Evolutionary conservation across 2,113 vertebrate genomes (phyloP).

Genomic region (Limnothrissa miodon): DNA sequence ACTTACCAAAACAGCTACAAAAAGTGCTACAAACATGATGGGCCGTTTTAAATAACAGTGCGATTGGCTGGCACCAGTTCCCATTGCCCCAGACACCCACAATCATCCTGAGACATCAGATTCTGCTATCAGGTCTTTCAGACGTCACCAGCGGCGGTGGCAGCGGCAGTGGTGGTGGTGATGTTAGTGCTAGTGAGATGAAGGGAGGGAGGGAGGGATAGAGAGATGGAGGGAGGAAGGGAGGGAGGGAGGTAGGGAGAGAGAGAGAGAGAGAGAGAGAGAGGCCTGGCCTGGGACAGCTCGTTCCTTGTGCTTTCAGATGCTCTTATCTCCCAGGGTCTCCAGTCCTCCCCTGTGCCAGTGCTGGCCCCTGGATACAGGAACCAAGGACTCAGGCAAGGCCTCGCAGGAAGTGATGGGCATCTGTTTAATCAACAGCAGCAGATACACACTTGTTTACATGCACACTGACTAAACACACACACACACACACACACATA

Average conservation of each 20-base stretch:
- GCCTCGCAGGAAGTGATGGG: slow-evolving; percentile 68
- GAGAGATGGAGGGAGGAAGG: slow-evolving; percentile 43
- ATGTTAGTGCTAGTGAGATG: slow-evolving; percentile 64
- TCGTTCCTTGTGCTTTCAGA: slow-evolving; percentile 69
- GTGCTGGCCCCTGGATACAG: slow-evolving; percentile 60
- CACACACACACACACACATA: slow-evolving; percentile 22
- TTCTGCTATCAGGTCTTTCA: slow-evolving; percentile 54
- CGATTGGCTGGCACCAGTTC: slow-evolving; percentile 45
- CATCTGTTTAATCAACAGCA: slow-evolving; percentile 17
- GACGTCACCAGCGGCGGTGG: neutral
- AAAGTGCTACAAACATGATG: slow-evolving; percentile 24
- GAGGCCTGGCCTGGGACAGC: slow-evolving; percentile 63
- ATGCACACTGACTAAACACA: neutral
- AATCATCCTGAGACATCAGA: slow-evolving; percentile 45
- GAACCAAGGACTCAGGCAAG: slow-evolving; percentile 84
- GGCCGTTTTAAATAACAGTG: slow-evolving; percentile 35
- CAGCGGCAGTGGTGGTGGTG: slow-evolving; percentile 48
- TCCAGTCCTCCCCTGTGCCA: slow-evolving; percentile 59
- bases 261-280: slow-evolving; percentile 40
- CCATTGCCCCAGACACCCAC: slow-evolving; percentile 24
- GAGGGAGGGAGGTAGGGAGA: slow-evolving; percentile 31
- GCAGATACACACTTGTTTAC: neutral
- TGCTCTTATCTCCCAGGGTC: slow-evolving; percentile 75
- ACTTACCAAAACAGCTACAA: slow-evolving; percentile 21
- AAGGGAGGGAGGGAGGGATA: slow-evolving; percentile 44